phyloP scores from a whole-genome alignment of 2,113 vertebrate species.

The Cricetomys ansorgei region DNA sequence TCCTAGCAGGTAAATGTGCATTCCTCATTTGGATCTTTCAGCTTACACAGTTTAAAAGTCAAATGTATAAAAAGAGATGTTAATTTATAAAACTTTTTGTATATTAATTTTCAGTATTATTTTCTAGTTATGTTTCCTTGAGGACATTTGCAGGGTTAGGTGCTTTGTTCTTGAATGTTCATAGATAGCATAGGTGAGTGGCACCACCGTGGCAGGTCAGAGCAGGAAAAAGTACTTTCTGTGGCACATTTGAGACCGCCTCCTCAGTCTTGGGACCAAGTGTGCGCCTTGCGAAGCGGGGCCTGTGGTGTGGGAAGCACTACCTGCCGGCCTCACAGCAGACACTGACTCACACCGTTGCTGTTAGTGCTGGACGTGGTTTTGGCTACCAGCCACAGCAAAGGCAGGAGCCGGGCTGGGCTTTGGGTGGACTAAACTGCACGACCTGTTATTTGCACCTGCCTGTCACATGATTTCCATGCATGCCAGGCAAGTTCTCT shows the following conservation, averaged over 20 bases:
- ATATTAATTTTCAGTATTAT: background rate
- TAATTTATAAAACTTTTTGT: background rate
- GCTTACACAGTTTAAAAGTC: background rate
- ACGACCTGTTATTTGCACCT: background rate
- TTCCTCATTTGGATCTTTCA: background rate
- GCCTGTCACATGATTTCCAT: background rate
- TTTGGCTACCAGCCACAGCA: background rate
- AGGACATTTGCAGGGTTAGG: constrained; percentile 49
- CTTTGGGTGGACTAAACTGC: background rate
- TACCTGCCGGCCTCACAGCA: background rate
- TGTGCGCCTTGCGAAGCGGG: background rate
- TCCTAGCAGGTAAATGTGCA: background rate
- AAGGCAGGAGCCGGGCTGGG: background rate
- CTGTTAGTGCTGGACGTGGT: background rate
- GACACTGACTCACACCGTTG: background rate
- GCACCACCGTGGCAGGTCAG: background rate
- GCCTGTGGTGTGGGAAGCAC: background rate
- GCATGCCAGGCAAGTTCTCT: background rate
- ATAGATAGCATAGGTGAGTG: background rate
- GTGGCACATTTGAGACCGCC: rapidly evolving
- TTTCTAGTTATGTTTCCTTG: constrained; percentile 32
- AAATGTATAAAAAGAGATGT: background rate
- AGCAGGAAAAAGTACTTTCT: background rate
- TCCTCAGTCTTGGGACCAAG: background rate
- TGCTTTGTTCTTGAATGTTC: constrained; percentile 35